Evolutionary conservation across 1,140 invertebrate species (phyloP), one percentile per base, ranked within the genome.

Genomic region (Lucilia cuprina): DNA sequence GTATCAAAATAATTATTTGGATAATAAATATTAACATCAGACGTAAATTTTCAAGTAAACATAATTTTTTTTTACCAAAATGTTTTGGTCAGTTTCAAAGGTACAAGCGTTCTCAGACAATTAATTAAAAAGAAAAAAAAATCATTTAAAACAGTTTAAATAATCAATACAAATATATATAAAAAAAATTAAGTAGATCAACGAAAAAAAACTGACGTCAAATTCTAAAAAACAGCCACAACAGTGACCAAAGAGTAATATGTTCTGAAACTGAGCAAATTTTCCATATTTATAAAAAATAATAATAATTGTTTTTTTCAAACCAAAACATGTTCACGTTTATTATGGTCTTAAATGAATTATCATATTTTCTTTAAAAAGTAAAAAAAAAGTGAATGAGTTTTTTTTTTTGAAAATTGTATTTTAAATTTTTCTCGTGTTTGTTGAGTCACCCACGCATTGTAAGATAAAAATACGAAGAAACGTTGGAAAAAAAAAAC

Each of bases 381-480:
- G 30, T 34, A 34, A 34, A 41, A 47, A 30, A 78, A 78, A 78
- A 78, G 14, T 78, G 75, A 25, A 78, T 19, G 25, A 78, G 75
- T 78, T 78, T 78, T 47, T 30, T 78, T 78, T 47, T 34, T 30
- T 30, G 25, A 10, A 30, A 17, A 34, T 34, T 75, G 14, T 30
- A 34, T 75, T 75, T 34, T 34, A 21, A 75, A 70, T 70, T 70
- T 30, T 30, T 70, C 65, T 70, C 10, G 19, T 70, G 65, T 70
- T 70, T 70, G 65, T 19, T 78, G 75, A 78, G 41, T 78, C 75
- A 78, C 75, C 75, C 75, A 78, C 75, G 75, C 75, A 78, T n/a
- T 47, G 41, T 19, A 78, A 17, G 75, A 75, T 19, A 78, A 17
- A 35, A 41, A 47, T 19, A 0, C 14, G 13, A 78, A 78, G 34